Conservation (phyloP, 2,797 vertebrate genomes). For the Apodemus agrarius region DNA sequence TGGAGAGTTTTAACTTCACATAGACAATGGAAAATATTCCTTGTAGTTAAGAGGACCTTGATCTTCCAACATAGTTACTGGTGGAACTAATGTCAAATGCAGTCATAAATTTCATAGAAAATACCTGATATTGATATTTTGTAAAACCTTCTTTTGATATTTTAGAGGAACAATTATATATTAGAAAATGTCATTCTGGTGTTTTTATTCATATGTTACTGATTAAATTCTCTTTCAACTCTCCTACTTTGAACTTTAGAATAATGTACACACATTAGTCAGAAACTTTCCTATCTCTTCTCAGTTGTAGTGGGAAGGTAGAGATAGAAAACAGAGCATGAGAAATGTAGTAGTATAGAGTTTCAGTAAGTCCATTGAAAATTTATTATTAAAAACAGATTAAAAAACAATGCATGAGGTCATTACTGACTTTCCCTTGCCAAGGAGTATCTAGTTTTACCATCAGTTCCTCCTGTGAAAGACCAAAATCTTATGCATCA, state of each 20-base stretch:
- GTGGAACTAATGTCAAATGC: background rate
- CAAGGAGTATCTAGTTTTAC: background rate
- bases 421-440: background rate
- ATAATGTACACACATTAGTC: background rate
- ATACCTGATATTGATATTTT: background rate
- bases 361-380: background rate
- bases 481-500: background rate
- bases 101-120: background rate
- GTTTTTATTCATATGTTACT: background rate
- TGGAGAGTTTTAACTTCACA: background rate
- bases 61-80: background rate
- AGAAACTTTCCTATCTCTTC: background rate
- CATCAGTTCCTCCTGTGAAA: background rate
- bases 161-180: background rate
- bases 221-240: background rate
- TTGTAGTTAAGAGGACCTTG: background rate
- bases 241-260: background rate
- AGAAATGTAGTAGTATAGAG: background rate
- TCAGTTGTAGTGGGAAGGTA: background rate
- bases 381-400: background rate
- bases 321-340: background rate
- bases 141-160: background rate
- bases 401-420: background rate
- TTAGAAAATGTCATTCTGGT: background rate
- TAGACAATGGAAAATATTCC: background rate